Conservation (phyloP, 2,888 invertebrate genomes). For the Agapostemon virescens region DNA sequence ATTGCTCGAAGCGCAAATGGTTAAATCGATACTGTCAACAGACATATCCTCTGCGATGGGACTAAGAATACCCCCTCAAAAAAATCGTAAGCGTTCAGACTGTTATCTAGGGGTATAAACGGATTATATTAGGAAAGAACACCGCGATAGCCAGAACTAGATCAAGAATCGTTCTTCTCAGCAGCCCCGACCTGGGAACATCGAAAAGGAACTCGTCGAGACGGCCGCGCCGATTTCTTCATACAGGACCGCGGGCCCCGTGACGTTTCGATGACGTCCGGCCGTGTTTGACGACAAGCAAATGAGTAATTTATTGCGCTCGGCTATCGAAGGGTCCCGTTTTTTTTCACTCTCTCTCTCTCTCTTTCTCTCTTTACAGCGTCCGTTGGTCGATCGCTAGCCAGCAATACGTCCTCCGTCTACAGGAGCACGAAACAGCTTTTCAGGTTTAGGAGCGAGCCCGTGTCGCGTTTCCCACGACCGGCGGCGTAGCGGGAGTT, state of each 20-base stretch:
- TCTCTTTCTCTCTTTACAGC: slow-evolving; percentile 6
- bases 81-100: not conserved
- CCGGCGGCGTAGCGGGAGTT: slow-evolving; percentile 56
- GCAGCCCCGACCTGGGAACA: slow-evolving; percentile 7
- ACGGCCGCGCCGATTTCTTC: slow-evolving; percentile 39
- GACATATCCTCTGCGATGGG: not conserved
- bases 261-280: slow-evolving; percentile 48
- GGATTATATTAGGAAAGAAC: not conserved
- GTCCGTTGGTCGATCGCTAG: slow-evolving; percentile 23
- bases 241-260: slow-evolving; percentile 24
- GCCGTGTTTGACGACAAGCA: slow-evolving; percentile 57
- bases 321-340: slow-evolving; percentile 16
- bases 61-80: too few relatives aligned
- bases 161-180: not conserved
- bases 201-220: slow-evolving; percentile 29
- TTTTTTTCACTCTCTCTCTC: slow-evolving; percentile 3
- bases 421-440: slow-evolving; percentile 61
- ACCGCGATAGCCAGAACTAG: too few relatives aligned
- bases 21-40: not conserved
- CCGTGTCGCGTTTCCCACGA: slow-evolving; percentile 75
- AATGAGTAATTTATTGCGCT: slow-evolving; percentile 65
- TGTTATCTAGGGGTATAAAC: too few relatives aligned
- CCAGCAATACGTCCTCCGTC: slow-evolving; percentile 57
- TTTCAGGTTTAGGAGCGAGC: slow-evolving; percentile 69
- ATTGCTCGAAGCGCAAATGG: too few relatives aligned